Evolutionary conservation across 2,888 invertebrate species (phyloP).

Genomic region (Anoncus sp.): DNA sequence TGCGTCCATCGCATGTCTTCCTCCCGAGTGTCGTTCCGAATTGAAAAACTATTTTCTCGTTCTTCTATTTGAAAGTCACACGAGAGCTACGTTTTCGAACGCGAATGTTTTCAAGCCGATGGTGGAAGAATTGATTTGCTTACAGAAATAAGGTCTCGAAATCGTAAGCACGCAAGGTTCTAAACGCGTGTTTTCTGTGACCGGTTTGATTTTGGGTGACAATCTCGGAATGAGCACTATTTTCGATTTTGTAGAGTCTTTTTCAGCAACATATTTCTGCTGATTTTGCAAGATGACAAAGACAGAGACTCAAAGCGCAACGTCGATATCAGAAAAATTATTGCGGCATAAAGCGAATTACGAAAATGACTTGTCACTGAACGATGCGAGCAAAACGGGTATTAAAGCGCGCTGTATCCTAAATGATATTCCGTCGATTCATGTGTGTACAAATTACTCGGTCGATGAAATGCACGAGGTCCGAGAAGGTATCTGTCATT

Average conservation of each 20-base stretch:
- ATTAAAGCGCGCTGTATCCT: conserved; percentile 38
- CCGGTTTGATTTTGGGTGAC: conserved; percentile 64
- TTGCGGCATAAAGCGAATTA: conserved; percentile 31
- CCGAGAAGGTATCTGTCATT: conserved; percentile 44
- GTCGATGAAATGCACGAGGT: conserved; percentile 46
- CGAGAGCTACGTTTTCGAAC: conserved; percentile 63
- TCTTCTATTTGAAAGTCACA: conserved; percentile 64
- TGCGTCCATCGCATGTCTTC: conserved; percentile 63
- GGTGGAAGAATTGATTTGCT: conserved; percentile 64
- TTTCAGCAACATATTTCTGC: conserved; percentile 63
- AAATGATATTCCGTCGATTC: conserved; percentile 33
- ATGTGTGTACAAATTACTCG: conserved; percentile 39
- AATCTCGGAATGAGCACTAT: conserved; percentile 68
- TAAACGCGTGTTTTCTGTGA: conserved; percentile 27
- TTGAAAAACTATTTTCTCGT: conserved; percentile 69
- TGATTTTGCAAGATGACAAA: conserved; percentile 61
- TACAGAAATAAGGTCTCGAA: conserved; percentile 62
- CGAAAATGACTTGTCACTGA: conserved; percentile 36
- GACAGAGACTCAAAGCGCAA: conserved; percentile 21
- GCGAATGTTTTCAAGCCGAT: conserved; percentile 64
- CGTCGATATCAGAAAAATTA: conserved; percentile 24
- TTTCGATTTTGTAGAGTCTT: conserved; percentile 68
- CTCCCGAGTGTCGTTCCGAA: conserved; percentile 58
- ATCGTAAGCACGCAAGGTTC: conserved; percentile 46
- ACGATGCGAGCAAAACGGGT: conserved; percentile 37